These are phyloP conservation scores for Leucoraja erinaceus DNA, from an alignment of 2,113 vertebrate species.

Conservation along the genomic window DNA sequence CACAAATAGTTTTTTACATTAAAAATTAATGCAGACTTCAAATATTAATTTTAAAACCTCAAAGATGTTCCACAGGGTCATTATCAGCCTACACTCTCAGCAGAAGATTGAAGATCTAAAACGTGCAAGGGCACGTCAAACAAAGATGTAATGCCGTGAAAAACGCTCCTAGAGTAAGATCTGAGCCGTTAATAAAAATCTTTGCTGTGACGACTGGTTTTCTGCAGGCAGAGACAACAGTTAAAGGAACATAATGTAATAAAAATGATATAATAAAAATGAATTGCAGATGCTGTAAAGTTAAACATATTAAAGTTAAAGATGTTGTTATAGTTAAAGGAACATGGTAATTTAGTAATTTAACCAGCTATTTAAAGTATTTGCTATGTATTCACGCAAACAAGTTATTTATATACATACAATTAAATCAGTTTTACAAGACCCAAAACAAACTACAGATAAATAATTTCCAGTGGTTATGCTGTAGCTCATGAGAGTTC, in stretches of 20 bases:
- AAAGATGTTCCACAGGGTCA: not conserved
- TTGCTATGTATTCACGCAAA: not conserved
- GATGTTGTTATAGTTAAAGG: too few relatives aligned
- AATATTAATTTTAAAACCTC: not conserved
- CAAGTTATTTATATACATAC: not conserved
- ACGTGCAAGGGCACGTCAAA: not conserved
- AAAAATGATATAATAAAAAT: too few relatives aligned
- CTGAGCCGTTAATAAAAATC: not conserved
- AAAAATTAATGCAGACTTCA: not conserved
- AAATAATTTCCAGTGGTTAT: not conserved
- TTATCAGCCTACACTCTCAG: not conserved
- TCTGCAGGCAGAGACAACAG: not conserved
- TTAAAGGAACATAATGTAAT: not conserved
- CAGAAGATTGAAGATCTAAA: not conserved
- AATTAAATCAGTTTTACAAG: not conserved
- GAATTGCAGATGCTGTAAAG: too few relatives aligned
- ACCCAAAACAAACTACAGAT: not conserved
- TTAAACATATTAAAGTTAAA: too few relatives aligned
- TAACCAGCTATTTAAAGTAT: not conserved
- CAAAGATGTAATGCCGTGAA: not conserved
- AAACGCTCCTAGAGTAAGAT: not conserved
- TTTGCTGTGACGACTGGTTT: not conserved
- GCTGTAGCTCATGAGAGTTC: not conserved
- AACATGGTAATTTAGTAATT: not conserved
- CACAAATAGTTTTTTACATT: not conserved